Evolutionary conservation across 1,140 invertebrate species (phyloP), one percentile per base, ranked within the genome.

Genomic region (Nomia melanderi): DNA sequence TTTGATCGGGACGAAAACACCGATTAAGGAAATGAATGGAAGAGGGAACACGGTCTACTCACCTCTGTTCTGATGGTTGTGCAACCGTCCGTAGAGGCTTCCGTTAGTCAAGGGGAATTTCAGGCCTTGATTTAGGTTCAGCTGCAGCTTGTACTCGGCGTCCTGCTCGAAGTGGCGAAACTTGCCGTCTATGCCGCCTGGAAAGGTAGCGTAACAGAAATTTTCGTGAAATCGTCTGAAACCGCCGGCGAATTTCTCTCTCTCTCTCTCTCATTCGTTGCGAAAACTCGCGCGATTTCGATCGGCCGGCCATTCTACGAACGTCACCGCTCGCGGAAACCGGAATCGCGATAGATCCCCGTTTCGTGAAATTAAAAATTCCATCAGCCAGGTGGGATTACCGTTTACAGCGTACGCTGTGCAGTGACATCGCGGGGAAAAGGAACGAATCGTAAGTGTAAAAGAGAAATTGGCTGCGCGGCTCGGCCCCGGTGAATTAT

Each of bases 81-180:
- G 90, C 79, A 91, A 81, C 59, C 90, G 72, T n/a, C 90, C 90
- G 81, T 93, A 93, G 41, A 93, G 89, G 50, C 94, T 94, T 50
- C 94, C 94, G 87, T 95, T 95, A 17, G 94, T 94, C 57, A 95
- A 91, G 11, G 94, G 94, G 83, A 95, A 95, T 77, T 94, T 93
- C 23, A 93, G 88, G 20, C 93, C 92, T 29, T 91, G 87, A 72
- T 91, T 91, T 69, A 88, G 84, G 79, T 92, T 93, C 87, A 91
- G 79, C 66, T 92, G 89, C 17, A 90, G 77, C 77, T 90, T 90
- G 72, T 91, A 89, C 63, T 90, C 90, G 54, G 87, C 83, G 67
- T 91, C 90, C 53, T 91, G 91, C 57, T 90, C 92, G 69, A 93
- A 93, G 20, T 92, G 93, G 14, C 93, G 89, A 84, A 94, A 94